Conservation (phyloP, 2,888 invertebrate genomes). For the Molorchus minor region DNA sequence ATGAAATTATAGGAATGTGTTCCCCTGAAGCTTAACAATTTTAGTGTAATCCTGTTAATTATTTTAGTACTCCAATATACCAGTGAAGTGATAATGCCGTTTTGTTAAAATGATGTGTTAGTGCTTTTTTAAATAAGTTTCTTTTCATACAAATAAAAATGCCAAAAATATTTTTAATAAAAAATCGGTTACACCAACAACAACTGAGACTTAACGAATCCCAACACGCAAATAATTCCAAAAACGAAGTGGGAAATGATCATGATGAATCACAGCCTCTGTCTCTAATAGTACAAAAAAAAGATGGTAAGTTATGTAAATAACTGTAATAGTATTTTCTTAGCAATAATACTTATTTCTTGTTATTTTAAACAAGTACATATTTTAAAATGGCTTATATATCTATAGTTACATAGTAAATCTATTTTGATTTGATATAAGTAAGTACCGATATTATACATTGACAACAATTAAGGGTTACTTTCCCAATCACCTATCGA, state of each 20-base stretch:
- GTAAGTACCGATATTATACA: no score
- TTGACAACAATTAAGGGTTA: no score
- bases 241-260: constrained; percentile 67
- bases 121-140: constrained; percentile 26
- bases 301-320: constrained; percentile 63
- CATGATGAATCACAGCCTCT: constrained; percentile 67
- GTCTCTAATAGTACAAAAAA: constrained; percentile 67
- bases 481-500: no score
- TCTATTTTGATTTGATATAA: no score
- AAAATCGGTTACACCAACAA: constrained; percentile 91
- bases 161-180: constrained; percentile 94
- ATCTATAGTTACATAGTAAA: no score
- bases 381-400: no score
- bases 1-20: constrained; percentile 14
- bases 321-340: no score
- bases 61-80: constrained; percentile 4
- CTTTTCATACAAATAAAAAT: constrained; percentile 62
- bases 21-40: constrained; percentile 10
- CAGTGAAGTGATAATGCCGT: constrained; percentile 23
- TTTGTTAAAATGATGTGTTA: constrained; percentile 12
- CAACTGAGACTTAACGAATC: constrained; percentile 84
- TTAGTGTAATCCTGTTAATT: constrained; percentile 1
- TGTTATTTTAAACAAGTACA: no score
- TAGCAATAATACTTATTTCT: no score
- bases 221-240: constrained; percentile 76